A percentile compares a stretch with the other conserved stretches of the same genome.
phyloP scores from a whole-genome alignment of 2,113 vertebrate species.

The Spea multiplicata region DNA sequence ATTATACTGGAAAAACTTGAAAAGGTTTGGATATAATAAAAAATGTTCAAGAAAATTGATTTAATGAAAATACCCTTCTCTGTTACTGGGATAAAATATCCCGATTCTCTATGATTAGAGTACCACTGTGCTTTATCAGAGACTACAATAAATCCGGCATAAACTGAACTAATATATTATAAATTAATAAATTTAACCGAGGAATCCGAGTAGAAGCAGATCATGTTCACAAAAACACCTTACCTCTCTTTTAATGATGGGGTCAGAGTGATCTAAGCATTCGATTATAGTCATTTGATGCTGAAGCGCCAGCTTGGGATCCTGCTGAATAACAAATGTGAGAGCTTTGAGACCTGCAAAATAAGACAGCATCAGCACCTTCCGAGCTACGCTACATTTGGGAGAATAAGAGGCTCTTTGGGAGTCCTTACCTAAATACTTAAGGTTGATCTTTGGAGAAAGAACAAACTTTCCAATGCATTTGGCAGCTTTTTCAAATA shows the following conservation, averaged over 20 bases:
- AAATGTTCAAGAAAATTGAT: too few species aligned
- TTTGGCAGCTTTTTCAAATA: conserved; percentile 92
- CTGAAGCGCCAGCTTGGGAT: conserved; percentile 88
- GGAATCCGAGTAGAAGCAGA: too few species aligned
- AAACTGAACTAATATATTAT: too few species aligned
- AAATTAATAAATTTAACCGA: too few species aligned
- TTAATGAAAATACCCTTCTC: too few species aligned
- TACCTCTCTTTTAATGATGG: conserved; percentile 95
- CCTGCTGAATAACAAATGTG: conserved; percentile 91
- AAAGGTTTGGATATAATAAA: too few species aligned
- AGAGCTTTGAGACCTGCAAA: conserved; percentile 88
- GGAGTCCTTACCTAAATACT: conserved; percentile 85
- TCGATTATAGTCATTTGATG: conserved; percentile 98
- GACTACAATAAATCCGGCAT: too few species aligned
- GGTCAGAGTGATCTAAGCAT: conserved; percentile 90
- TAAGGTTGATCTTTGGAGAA: conserved; percentile 94
- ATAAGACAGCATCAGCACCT: neutral
- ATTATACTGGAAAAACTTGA: too few species aligned
- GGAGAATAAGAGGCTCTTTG: neutral
- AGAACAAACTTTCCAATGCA: conserved; percentile 97
- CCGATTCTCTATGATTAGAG: too few species aligned
- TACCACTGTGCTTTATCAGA: too few species aligned
- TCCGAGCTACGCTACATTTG: neutral
- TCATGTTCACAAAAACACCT: conserved; percentile 41
- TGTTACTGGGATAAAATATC: too few species aligned